Evolutionary conservation across 2,113 vertebrate species (phyloP).

Genomic region (Myotis davidii): DNA sequence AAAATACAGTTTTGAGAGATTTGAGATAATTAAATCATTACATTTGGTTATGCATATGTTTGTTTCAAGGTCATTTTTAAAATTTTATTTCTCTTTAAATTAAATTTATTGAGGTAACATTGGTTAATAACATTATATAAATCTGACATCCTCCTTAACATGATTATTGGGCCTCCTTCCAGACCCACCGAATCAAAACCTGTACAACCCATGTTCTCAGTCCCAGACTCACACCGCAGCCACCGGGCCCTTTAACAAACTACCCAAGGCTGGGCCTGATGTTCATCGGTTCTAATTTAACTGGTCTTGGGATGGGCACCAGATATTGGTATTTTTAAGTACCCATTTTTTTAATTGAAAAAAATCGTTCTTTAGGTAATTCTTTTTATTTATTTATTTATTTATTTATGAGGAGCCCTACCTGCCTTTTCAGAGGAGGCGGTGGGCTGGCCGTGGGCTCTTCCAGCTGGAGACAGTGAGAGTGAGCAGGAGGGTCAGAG

Average conservation of each 20-base stretch:
- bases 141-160: neutral
- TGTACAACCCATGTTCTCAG: neutral
- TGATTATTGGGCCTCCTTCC: neutral
- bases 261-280: neutral
- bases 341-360: neutral
- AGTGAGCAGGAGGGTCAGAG: slow-evolving; percentile 83
- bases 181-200: neutral
- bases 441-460: slow-evolving; percentile 82
- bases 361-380: neutral
- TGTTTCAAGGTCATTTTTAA: slow-evolving; percentile 26
- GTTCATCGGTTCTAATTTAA: neutral
- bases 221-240: too few relatives aligned
- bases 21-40: slow-evolving; percentile 35
- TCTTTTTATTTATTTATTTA: too few relatives aligned
- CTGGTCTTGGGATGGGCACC: neutral
- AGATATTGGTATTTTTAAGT: neutral
- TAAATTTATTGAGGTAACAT: neutral
- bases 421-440: slow-evolving; percentile 90
- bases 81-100: neutral
- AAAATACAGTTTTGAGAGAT: neutral
- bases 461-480: slow-evolving; percentile 85
- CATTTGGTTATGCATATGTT: neutral
- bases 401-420: slow-evolving; percentile 89
- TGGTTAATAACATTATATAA: neutral
- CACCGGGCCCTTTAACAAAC: neutral